Conservation (phyloP, 2,888 invertebrate genomes). For the Criorhina ranunculi region DNA sequence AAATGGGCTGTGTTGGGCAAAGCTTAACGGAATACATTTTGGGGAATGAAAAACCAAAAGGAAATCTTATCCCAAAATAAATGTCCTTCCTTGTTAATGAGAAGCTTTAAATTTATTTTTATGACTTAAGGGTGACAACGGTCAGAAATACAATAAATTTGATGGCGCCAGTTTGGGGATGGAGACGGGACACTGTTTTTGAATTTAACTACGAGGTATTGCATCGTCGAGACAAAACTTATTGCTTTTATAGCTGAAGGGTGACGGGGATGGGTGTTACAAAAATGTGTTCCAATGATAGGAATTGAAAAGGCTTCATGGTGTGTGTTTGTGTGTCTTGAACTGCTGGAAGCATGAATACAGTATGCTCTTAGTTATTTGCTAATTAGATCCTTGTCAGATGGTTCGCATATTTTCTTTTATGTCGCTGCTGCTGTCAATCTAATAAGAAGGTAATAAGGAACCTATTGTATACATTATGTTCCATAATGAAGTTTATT, state of each 20-base stretch:
- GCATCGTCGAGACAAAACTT: conserved; percentile 5
- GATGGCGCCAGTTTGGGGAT: conserved; percentile 22
- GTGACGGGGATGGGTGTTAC: neutral
- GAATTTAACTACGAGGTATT: conserved; percentile 34
- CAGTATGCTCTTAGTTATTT: neutral
- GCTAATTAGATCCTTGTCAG: conserved; percentile 23
- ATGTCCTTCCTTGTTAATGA: conserved; percentile 21
- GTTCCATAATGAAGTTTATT: neutral
- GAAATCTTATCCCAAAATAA: conserved; percentile 6
- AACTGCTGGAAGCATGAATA: neutral
- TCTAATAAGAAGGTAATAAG: neutral
- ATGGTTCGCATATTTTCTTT: conserved; percentile 21
- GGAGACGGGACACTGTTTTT: conserved; percentile 11
- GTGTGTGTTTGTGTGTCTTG: conserved; percentile 13
- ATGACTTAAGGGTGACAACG: conserved; percentile 50
- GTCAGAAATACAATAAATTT: conserved; percentile 45
- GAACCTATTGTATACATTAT: neutral
- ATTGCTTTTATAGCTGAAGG: neutral
- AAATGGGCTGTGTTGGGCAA: neutral
- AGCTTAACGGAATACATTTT: neutral
- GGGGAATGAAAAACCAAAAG: neutral
- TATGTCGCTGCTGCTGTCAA: conserved; percentile 7
- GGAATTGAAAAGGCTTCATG: conserved; percentile 51
- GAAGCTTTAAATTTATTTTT: conserved; percentile 34
- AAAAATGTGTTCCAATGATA: conserved; percentile 20